Conservation (phyloP, 2,113 vertebrate genomes). For the Gymnobelideus leadbeateri region DNA sequence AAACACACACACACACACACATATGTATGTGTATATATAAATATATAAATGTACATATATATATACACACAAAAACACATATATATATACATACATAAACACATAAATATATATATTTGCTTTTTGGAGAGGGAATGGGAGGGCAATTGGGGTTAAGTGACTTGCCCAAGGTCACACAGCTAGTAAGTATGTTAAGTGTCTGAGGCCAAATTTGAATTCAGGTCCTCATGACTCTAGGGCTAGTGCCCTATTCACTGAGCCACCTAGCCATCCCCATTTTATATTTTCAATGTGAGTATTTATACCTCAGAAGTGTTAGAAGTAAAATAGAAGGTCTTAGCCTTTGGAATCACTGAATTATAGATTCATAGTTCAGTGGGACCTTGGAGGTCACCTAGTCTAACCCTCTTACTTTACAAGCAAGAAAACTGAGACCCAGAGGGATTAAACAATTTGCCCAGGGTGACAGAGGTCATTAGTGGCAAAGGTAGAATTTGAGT, state of each 20-base stretch:
- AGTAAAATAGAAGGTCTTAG: not conserved
- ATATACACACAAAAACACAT: too few relatives aligned
- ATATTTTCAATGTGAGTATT: not conserved
- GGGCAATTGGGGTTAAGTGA: too few relatives aligned
- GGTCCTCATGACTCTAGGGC: too few relatives aligned
- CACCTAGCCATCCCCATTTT: not conserved
- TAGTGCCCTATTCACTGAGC: too few relatives aligned
- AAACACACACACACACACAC: accelerated
- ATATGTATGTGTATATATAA: too few relatives aligned
- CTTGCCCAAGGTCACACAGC: too few relatives aligned
- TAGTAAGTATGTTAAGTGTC: too few relatives aligned
- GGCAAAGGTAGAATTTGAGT: not conserved
- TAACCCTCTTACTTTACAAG: not conserved
- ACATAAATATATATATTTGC: too few relatives aligned
- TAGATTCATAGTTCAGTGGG: not conserved
- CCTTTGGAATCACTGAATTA: not conserved
- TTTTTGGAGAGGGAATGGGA: too few relatives aligned
- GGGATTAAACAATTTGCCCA: not conserved
- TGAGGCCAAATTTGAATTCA: too few relatives aligned
- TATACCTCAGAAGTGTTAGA: not conserved
- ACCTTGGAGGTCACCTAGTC: not conserved
- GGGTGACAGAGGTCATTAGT: not conserved
- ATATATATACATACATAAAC: too few relatives aligned
- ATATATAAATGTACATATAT: too few relatives aligned
- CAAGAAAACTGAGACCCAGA: not conserved